Evolutionary conservation across 2,888 invertebrate species (phyloP).

Genomic region (Drosophila austrosaltans): DNA sequence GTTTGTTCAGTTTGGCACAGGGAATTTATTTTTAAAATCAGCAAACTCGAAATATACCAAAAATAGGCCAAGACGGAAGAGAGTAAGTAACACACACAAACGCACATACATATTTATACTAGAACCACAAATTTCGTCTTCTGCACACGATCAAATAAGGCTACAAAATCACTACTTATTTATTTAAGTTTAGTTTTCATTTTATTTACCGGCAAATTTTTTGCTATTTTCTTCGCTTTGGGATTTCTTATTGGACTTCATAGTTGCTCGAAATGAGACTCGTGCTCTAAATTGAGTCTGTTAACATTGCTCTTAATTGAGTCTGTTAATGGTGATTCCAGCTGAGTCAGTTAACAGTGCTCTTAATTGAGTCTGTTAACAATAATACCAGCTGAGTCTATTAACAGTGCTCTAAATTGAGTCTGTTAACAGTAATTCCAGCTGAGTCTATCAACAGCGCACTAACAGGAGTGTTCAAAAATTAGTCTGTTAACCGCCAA

Average conservation of each 20-base stretch:
- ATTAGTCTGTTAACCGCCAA: no score
- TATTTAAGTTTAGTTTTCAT: background rate
- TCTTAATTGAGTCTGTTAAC: no score
- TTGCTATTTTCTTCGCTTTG: background rate
- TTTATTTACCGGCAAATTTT: slow-evolving; percentile 12
- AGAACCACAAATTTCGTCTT: background rate
- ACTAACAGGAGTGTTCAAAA: no score
- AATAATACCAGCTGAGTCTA: no score
- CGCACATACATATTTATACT: background rate
- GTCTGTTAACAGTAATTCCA: no score
- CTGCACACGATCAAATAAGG: background rate
- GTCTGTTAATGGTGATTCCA: no score
- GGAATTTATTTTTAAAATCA: slow-evolving; percentile 39
- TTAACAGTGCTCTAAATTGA: no score
- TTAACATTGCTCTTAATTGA: no score
- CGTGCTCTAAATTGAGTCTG: no score
- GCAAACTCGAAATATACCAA: slow-evolving; percentile 19
- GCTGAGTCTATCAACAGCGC: no score
- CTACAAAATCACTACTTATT: background rate
- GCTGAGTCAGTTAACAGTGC: no score
- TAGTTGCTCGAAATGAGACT: background rate
- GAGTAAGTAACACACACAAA: slow-evolving; percentile 17
- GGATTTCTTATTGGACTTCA: slow-evolving; percentile 6
- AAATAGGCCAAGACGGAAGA: slow-evolving; percentile 20
- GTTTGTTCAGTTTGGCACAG: slow-evolving; percentile 18